Conservation (phyloP, 2,888 invertebrate genomes). For the Campoplex nolae region DNA sequence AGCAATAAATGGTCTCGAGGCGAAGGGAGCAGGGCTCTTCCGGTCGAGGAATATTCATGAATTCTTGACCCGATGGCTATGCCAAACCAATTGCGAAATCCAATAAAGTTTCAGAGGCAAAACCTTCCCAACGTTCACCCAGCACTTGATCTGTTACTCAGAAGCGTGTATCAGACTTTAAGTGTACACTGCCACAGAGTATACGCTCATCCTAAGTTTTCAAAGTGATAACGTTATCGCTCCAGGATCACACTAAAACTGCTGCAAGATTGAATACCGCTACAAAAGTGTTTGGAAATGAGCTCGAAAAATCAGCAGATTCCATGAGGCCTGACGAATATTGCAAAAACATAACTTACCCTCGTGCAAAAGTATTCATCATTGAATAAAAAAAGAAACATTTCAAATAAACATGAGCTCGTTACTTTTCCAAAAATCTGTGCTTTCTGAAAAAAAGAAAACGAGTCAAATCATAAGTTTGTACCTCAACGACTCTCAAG, state of each 20-base stretch:
- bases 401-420: background rate
- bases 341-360: background rate
- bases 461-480: conserved; percentile 7
- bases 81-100: conserved; percentile 62
- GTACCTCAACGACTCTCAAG: conserved; percentile 22
- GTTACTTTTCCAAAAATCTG: background rate
- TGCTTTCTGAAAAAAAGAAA: background rate
- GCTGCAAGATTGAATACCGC: background rate
- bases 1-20: conserved; percentile 48
- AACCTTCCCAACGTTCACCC: conserved; percentile 29
- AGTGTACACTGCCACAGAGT: conserved; percentile 17
- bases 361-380: background rate
- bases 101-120: conserved; percentile 65
- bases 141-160: conserved; percentile 18
- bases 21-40: conserved; percentile 55
- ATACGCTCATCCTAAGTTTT: background rate
- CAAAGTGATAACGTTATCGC: conserved; percentile 16
- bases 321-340: background rate
- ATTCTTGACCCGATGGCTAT: conserved; percentile 65
- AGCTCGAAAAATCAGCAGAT: background rate
- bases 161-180: conserved; percentile 23
- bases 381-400: background rate
- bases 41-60: conserved; percentile 69
- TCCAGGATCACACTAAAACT: background rate
- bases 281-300: background rate